These are phyloP conservation scores for Brienomyrus longianalis DNA, from an alignment of 2,113 vertebrate species.

Conservation along the genomic window DNA sequence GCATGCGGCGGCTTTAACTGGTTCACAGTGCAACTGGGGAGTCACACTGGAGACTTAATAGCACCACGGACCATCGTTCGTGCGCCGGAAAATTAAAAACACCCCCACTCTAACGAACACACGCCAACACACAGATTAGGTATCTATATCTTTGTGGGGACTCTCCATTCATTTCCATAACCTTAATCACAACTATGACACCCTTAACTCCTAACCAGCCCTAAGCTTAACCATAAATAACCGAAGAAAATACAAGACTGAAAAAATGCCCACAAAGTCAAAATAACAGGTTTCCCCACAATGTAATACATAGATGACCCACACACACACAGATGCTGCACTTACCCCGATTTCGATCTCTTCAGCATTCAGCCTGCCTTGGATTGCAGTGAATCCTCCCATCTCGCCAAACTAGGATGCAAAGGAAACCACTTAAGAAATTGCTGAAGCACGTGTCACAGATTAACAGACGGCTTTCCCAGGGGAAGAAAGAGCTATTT, in stretches of 20 bases:
- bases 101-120: background rate
- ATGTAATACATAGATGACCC: background rate
- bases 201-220: background rate
- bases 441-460: background rate
- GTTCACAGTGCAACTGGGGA: background rate
- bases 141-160: background rate
- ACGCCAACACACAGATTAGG: background rate
- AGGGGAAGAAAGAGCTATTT: background rate
- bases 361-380: conserved; percentile 84
- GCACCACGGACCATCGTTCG: background rate
- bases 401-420: conserved; percentile 85
- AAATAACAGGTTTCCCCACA: background rate
- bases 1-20: background rate
- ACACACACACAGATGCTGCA: background rate
- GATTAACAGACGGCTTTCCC: background rate
- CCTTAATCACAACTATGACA: background rate
- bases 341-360: conserved; percentile 94
- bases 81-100: background rate
- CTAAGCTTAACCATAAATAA: background rate
- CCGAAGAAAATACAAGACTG: background rate
- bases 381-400: conserved; percentile 92
- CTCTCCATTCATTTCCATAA: background rate
- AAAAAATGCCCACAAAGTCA: background rate
- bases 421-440: background rate
- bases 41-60: background rate